Conservation (phyloP, 2,888 invertebrate genomes). For the Hydroisotoma schaefferi region DNA sequence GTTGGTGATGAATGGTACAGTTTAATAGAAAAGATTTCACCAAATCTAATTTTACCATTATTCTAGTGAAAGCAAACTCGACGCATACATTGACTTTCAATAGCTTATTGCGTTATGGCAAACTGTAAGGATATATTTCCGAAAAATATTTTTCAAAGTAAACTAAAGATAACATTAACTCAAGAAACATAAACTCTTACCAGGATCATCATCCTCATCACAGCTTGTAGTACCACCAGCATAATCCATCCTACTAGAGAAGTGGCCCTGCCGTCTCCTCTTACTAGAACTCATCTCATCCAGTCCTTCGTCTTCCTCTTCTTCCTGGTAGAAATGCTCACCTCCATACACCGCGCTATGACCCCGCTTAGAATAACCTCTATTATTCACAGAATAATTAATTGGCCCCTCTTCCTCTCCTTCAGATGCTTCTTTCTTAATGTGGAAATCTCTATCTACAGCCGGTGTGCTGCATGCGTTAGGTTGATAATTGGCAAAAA, state of each 20-base stretch:
- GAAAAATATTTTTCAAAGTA: too few relatives aligned
- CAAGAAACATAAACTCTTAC: not conserved
- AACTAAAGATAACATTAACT: too few relatives aligned
- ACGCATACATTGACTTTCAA: too few relatives aligned
- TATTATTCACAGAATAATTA: not conserved
- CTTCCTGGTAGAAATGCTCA: not conserved
- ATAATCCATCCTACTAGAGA: not conserved
- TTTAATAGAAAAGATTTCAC: too few relatives aligned
- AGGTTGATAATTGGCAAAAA: conserved; percentile 26
- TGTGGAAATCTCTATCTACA: not conserved
- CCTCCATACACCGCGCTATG: not conserved
- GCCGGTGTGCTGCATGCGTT: not conserved
- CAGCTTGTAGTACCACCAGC: not conserved
- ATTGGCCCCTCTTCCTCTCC: not conserved
- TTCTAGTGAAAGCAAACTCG: too few relatives aligned
- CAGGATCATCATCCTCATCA: conserved; percentile 3
- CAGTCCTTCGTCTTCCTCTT: not conserved
- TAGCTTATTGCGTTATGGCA: too few relatives aligned
- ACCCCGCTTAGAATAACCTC: not conserved
- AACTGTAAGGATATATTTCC: too few relatives aligned
- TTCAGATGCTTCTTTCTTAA: not conserved
- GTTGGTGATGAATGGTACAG: too few relatives aligned
- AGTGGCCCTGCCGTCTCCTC: not conserved
- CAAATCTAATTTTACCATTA: too few relatives aligned
- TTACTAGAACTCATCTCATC: not conserved